Evolutionary conservation across 2,888 invertebrate genomes (phyloP).

Genomic region (Anoncus sp.): DNA sequence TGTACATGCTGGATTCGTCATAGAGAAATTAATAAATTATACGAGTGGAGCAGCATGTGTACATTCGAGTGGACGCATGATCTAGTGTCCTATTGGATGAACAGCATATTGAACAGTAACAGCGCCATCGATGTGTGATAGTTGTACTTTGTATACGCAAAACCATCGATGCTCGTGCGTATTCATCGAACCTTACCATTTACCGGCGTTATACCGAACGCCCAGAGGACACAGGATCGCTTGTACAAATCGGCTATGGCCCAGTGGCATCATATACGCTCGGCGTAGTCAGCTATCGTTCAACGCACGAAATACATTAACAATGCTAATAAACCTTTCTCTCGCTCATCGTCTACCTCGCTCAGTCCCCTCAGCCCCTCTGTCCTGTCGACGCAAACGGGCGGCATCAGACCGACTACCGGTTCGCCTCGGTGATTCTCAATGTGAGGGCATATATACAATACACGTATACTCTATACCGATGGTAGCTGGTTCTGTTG

Average conservation of each 20-base stretch:
- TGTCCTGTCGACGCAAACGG: constrained; percentile 66
- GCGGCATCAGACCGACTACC: constrained; percentile 69
- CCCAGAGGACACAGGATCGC: constrained; percentile 48
- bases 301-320: constrained; percentile 68
- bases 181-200: constrained; percentile 61
- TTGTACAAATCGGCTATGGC: constrained; percentile 57
- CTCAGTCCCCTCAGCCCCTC: constrained; percentile 24
- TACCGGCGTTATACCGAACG: constrained; percentile 18
- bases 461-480: background rate
- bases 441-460: constrained; percentile 54
- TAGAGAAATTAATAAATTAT: constrained; percentile 56
- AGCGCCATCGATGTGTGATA: constrained; percentile 47
- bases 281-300: constrained; percentile 41
- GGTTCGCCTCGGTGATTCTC: constrained; percentile 69
- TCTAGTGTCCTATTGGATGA: constrained; percentile 43
- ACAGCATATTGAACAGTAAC: constrained; percentile 20
- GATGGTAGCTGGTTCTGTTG: background rate
- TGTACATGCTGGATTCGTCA: constrained; percentile 15
- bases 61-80: constrained; percentile 36
- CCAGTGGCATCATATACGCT: constrained; percentile 33
- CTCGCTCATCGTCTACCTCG: constrained; percentile 30
- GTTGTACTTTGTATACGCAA: constrained; percentile 32
- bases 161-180: constrained; percentile 54
- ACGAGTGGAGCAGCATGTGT: constrained; percentile 18
- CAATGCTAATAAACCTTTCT: constrained; percentile 72